Conservation (phyloP, 2,113 vertebrate genomes). For the Podarcis raffonei region DNA sequence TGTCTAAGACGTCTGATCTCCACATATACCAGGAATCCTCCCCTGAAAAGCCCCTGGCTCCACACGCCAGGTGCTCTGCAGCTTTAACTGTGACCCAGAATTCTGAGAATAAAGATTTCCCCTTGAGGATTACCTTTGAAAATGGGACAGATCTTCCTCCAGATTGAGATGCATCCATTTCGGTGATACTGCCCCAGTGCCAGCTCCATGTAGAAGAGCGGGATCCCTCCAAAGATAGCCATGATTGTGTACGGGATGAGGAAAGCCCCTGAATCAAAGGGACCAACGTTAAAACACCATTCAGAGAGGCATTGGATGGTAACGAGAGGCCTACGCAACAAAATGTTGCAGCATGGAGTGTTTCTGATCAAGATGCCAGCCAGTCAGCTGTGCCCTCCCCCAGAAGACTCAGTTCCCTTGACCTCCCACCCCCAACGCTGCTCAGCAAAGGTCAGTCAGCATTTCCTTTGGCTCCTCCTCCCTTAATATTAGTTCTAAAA, state of each 20-base stretch:
- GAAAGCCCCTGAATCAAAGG: slow-evolving; percentile 87
- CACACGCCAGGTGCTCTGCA: not conserved
- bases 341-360: too few relatives aligned
- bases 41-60: not conserved
- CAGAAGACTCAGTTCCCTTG: too few relatives aligned
- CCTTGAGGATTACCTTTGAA: slow-evolving; percentile 89
- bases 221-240: slow-evolving; percentile 96
- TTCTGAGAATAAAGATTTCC: not conserved
- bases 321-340: not conserved
- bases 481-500: too few relatives aligned
- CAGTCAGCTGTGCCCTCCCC: too few relatives aligned
- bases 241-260: slow-evolving; percentile 95
- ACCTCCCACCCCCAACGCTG: too few relatives aligned
- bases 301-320: not conserved
- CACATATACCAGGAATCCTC: not conserved
- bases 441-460: too few relatives aligned
- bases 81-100: not conserved
- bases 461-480: too few relatives aligned
- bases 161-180: slow-evolving; percentile 97
- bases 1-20: not conserved
- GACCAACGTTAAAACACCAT: not conserved
- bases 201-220: slow-evolving; percentile 98
- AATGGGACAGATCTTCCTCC: slow-evolving; percentile 97
- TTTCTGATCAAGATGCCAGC: too few relatives aligned
- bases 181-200: slow-evolving; percentile 96